Base-by-base conservation (phyloP, 2,113 vertebrate species). In the Psophia crepitans region DNA sequence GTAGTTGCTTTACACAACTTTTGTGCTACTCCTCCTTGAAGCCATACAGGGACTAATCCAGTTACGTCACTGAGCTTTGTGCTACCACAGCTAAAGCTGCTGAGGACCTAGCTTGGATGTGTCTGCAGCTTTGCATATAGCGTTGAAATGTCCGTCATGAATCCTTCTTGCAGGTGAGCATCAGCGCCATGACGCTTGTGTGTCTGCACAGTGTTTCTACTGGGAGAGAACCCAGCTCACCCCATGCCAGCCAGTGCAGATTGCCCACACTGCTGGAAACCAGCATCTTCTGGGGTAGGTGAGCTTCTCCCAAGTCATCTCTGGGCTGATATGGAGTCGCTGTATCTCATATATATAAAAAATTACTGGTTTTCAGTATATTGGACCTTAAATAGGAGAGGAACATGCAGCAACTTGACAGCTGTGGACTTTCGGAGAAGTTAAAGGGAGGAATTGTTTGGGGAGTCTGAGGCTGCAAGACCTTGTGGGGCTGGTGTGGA, bases 151-250 rank as follows among this genome's bases (percentile, higher is more conserved):
- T 16, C 76, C 54, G 15, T 9, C 48, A 3, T 7, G 21, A 76
- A 80, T 32, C 13, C 9, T 89, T 68, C 35, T 35, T 39, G 39
- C 49, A 64, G n/a, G 30, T 54, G 54, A 66, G 56, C 43, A 20
- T 68, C 33, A 54, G 37, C 41, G 58, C 22, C 39, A 0, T 8
- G 48, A 15, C 1, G 3, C 23, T 46, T 0, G 0, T 35, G 57
- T 35, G 14, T 35, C 39, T 35, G 32, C 56, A 17, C 28, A 27
- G 26, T 19, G 28, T 33, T 46, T 41, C 11, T 12, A 4, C 33
- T 56, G 35, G 44, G 35, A 43, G 53, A 76, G 19, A 37, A 7
- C 33, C 13, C 68, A 69, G 30, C n/a, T 66, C 7, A 0, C 24
- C 19, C 13, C 0, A 0, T 16, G 33, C 35, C 49, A 17, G 30